Conservation (phyloP, 2,888 invertebrate genomes). For the Melinopterus prodromus region DNA sequence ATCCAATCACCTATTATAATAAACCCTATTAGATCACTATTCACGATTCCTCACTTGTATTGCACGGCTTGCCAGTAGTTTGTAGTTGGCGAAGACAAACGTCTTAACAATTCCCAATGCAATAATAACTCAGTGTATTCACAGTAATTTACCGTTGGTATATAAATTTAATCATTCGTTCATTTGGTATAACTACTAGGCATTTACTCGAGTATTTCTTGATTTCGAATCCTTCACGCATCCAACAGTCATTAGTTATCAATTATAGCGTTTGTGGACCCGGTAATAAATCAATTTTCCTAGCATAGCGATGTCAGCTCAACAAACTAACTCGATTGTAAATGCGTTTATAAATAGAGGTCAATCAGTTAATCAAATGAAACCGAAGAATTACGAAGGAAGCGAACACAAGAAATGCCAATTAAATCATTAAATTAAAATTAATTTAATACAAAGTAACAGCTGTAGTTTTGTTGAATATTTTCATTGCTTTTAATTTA, state of each 20-base stretch:
- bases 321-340: not conserved
- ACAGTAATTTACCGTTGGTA: not conserved
- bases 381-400: not conserved
- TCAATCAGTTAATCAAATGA: not conserved
- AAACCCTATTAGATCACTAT: not conserved
- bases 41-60: not conserved
- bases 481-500: constrained; percentile 20
- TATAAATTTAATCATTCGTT: not conserved
- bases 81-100: not conserved
- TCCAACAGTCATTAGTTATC: not conserved
- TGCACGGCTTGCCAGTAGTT: not conserved
- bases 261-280: not conserved
- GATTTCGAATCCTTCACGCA: not conserved
- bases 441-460: not conserved
- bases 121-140: constrained; percentile 4
- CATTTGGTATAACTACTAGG: not conserved
- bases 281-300: not conserved
- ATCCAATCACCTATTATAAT: not conserved
- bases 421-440: not conserved
- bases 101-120: constrained; percentile 4
- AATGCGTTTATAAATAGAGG: not conserved
- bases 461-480: constrained; percentile 18
- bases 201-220: not conserved
- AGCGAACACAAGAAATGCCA: not conserved
- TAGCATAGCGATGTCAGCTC: not conserved